Evolutionary conservation across 1,140 invertebrate species (phyloP).

Genomic region (Zaprionus ornatus): DNA sequence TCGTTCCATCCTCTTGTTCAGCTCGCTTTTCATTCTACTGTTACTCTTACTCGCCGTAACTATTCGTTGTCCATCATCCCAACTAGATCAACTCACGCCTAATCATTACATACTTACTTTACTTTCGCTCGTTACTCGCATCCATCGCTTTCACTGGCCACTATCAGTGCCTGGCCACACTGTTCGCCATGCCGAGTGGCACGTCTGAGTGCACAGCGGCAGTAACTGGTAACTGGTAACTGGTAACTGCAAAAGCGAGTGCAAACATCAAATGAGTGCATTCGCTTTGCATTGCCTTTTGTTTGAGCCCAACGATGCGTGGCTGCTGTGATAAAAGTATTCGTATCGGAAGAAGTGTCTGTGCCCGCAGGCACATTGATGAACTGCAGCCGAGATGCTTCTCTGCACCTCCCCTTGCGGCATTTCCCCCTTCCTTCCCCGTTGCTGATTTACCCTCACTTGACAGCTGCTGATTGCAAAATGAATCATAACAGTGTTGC

Average conservation of each 20-base stretch:
- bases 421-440: background rate
- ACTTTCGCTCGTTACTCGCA: background rate
- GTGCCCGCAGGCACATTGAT: slow-evolving; percentile 39
- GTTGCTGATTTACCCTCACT: background rate
- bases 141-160: background rate
- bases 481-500: slow-evolving; percentile 4
- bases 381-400: slow-evolving; percentile 27
- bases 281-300: slow-evolving; percentile 65
- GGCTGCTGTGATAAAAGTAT: slow-evolving; percentile 72
- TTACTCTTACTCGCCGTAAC: background rate
- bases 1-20: background rate
- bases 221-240: slow-evolving; percentile 15
- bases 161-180: slow-evolving; percentile 11
- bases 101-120: background rate
- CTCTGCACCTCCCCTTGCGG: background rate
- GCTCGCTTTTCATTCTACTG: background rate
- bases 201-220: slow-evolving; percentile 61
- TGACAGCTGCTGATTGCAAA: slow-evolving; percentile 21
- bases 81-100: background rate
- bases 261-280: slow-evolving; percentile 38
- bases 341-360: slow-evolving; percentile 58
- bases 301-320: slow-evolving; percentile 75
- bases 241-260: slow-evolving; percentile 3
- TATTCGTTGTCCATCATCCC: background rate
- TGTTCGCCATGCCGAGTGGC: slow-evolving; percentile 2